Conservation (phyloP, 2,113 vertebrate genomes). For the Pipra filicauda region DNA sequence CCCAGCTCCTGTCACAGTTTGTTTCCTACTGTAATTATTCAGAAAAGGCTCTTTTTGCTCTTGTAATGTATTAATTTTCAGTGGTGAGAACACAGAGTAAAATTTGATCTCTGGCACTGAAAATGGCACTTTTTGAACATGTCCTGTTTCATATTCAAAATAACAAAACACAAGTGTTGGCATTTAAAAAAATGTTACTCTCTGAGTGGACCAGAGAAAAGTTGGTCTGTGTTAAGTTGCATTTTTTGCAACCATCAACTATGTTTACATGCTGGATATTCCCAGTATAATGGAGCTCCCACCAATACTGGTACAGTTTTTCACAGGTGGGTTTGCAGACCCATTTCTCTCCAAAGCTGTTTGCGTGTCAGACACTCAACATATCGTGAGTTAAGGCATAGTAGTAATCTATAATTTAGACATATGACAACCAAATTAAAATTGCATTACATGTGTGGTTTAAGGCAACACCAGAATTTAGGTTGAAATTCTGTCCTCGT, state of each 20-base stretch:
- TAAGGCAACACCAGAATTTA: conserved; percentile 32
- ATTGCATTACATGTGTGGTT: conserved; percentile 49
- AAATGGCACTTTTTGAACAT: not conserved
- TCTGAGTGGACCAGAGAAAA: not conserved
- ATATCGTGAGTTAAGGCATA: not conserved
- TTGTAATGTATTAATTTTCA: not conserved
- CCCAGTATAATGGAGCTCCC: not conserved
- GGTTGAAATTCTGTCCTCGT: conserved; percentile 43
- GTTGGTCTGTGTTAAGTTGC: not conserved
- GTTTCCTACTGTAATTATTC: not conserved
- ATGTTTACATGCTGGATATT: not conserved
- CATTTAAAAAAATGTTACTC: rapidly evolving
- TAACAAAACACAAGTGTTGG: not conserved
- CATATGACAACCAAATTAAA: conserved; percentile 47
- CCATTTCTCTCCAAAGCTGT: not conserved
- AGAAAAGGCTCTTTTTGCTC: not conserved
- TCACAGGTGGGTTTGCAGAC: not conserved
- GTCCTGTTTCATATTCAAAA: not conserved
- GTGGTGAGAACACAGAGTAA: not conserved
- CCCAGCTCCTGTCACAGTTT: not conserved
- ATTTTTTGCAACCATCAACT: not conserved
- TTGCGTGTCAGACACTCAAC: not conserved
- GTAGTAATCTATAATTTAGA: conserved; percentile 57
- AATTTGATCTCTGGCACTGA: not conserved
- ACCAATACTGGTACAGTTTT: not conserved